Evolutionary conservation across 2,888 invertebrate species (phyloP), one percentile per base, ranked within the genome.

Genomic region (Cataglyphis albicans): DNA sequence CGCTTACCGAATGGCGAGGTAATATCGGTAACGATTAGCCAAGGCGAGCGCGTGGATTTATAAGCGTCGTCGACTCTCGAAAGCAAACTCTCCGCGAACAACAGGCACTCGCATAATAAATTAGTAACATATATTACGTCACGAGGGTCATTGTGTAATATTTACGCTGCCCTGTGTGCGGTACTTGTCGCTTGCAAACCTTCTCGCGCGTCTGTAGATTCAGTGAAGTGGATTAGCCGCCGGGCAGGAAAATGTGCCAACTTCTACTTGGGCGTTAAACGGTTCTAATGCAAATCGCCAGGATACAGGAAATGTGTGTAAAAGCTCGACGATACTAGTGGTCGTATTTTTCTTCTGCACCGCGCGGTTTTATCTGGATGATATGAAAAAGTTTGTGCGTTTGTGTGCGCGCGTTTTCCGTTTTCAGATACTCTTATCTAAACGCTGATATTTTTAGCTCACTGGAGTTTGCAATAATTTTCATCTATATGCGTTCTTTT

Each of bases 21-120:
- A 86, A 88, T 86, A 84, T 88, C 78, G 84, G 81, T 81, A 80
- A 72, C 88, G 84, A 88, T 88, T 88, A 87, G 82, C 72, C 67
- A 61, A 63, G 75, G 61, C 74, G 64, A 63, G 81, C 80, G 72
- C 68, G 80, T 65, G 48, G 61, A 67, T 67, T 76, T 67, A 61
- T 52, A 76, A 76, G 7, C n/a, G 41, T 32, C 59, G 32, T 29
- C 25, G 57, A 2, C n/a, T 70, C 32, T 32, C 57, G 9, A 44
- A 78, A 59, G 44, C 21, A 70, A 15, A 68, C 44, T 55, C 29
- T 29, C 10, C n/a, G 44, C 63, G n/a, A 48, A 61, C 25, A 67
- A 59, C 63, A 38, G 29, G n/a, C 29, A 29, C 18, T 52, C 38
- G 61, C 76, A 35, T 76, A 82, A 76, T 52, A 41, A 61, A 76